Percentiles rank a stretch among this genome's conserved stretches.
Conservation (phyloP, 2,888 invertebrate species). For the Ormyrus nitidulus region DNA sequence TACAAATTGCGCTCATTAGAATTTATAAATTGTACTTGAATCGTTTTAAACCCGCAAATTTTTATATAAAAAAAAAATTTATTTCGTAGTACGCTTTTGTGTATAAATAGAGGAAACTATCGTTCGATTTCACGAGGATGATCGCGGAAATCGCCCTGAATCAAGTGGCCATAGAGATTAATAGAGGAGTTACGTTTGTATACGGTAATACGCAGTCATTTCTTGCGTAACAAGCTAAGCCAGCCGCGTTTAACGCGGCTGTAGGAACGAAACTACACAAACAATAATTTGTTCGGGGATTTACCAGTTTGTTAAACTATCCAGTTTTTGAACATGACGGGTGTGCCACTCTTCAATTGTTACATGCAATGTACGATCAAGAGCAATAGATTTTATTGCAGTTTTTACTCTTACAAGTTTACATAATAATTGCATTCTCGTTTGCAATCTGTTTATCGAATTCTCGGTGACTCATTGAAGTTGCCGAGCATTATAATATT, state of each 20-base stretch:
- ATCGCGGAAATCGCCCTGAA: slow-evolving; percentile 30
- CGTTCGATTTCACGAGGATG: slow-evolving; percentile 6
- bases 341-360: no score
- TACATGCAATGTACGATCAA: no score
- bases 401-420: no score
- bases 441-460: no score
- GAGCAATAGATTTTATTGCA: no score
- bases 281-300: slow-evolving; percentile 8
- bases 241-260: slow-evolving; percentile 30
- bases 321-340: not conserved
- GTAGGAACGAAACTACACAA: slow-evolving; percentile 38
- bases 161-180: slow-evolving; percentile 55
- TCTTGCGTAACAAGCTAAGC: slow-evolving; percentile 34
- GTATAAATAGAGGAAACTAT: not conserved
- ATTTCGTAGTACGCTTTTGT: no score
- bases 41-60: no score
- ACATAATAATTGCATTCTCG: no score
- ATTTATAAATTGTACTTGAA: no score
- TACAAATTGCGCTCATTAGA: no score
- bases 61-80: no score
- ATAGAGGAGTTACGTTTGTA: slow-evolving; percentile 37
- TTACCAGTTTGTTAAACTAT: not conserved
- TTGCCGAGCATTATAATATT: not conserved
- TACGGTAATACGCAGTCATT: slow-evolving; percentile 43
- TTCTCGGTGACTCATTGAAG: no score